Evolutionary conservation across 1,140 invertebrate species (phyloP).

Genomic region (Meloidogyne floridensis): DNA sequence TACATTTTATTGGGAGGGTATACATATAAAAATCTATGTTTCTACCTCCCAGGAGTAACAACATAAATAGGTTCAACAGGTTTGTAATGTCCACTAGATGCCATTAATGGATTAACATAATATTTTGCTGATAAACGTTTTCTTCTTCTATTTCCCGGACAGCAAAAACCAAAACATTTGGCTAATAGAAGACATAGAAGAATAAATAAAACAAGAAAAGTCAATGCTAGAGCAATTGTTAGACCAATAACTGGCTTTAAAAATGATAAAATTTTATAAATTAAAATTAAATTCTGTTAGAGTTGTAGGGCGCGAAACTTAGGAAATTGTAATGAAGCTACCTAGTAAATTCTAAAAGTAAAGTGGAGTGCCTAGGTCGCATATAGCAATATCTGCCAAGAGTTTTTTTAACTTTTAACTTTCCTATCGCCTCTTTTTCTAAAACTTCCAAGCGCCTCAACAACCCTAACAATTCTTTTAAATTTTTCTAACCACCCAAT

Average conservation of each 20-base stretch:
- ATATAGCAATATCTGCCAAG: no score
- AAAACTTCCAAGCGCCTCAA: no score
- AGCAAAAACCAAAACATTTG: constrained; percentile 39
- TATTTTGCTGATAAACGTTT: constrained; percentile 27
- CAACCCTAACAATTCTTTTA: no score
- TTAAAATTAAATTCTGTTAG: no score
- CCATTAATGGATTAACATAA: constrained; percentile 32
- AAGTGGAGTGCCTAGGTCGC: no score
- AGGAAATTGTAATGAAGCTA: no score
- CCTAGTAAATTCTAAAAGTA: no score
- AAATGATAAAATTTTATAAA: not conserved
- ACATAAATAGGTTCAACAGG: constrained; percentile 43
- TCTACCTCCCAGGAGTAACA: constrained; percentile 35
- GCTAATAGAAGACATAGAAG: constrained; percentile 33
- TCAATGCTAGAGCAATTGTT: constrained; percentile 32
- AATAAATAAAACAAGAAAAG: constrained; percentile 30
- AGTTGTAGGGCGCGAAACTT: no score
- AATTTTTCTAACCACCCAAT: constrained; percentile 32
- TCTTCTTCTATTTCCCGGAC: not conserved
- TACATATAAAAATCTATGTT: not conserved
- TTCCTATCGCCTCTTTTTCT: no score
- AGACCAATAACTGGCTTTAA: constrained; percentile 39
- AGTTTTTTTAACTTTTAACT: no score
- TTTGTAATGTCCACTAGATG: constrained; percentile 35
- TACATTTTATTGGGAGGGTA: no score